A percentile compares a stretch with the other conserved stretches of the same genome.
phyloP scores from a whole-genome alignment of 2,113 vertebrate genomes.

The Aptenodytes forsteri region DNA sequence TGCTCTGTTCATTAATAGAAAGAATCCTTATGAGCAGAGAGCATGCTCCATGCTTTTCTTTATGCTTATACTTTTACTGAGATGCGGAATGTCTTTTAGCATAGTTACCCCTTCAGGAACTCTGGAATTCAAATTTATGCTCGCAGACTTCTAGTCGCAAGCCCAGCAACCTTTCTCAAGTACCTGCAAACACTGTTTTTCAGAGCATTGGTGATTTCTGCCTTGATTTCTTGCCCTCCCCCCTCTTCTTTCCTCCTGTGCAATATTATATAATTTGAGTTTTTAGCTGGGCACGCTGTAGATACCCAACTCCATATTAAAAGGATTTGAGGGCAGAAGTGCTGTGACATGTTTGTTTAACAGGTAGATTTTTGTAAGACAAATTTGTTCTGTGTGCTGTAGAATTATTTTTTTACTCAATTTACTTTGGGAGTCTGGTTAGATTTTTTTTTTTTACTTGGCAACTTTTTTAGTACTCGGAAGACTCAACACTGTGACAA shows the following conservation, averaged over 20 bases:
- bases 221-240: not conserved
- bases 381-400: not conserved
- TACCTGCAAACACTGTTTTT: not conserved
- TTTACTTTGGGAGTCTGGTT: not conserved
- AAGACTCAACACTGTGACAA: not conserved
- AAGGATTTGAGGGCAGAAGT: not conserved
- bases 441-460: not conserved
- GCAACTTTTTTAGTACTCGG: not conserved
- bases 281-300: not conserved
- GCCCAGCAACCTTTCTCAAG: not conserved
- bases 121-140: not conserved
- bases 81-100: not conserved
- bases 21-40: not conserved
- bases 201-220: not conserved
- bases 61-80: not conserved
- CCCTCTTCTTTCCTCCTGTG: not conserved
- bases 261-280: not conserved
- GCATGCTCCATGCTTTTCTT: not conserved
- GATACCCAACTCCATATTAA: not conserved
- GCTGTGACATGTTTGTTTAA: not conserved
- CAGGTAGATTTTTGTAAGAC: not conserved
- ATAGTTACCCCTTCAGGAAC: not conserved
- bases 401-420: not conserved
- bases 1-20: not conserved
- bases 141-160: not conserved